A percentile compares a stretch with the other conserved stretches of the same genome.
phyloP scores from a whole-genome alignment of 1,140 invertebrate genomes.

The Helicoverpa armigera region DNA sequence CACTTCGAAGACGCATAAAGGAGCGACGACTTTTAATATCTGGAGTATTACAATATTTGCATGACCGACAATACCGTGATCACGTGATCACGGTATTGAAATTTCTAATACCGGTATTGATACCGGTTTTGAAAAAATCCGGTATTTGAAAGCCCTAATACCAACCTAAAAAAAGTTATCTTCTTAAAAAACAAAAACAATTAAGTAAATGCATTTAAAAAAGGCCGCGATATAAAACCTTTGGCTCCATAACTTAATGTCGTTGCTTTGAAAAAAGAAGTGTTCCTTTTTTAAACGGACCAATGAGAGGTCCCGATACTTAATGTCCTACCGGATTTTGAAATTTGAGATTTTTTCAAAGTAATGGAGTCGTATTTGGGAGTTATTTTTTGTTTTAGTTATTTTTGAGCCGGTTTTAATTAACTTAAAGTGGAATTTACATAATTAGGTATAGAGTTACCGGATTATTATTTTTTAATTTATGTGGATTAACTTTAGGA shows the following conservation, averaged over 20 bases:
- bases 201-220: conserved; percentile 56
- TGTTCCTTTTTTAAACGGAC: conserved; percentile 67
- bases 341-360: conserved; percentile 61
- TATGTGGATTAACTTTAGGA: too few species aligned
- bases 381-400: conserved; percentile 19
- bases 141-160: too few species aligned
- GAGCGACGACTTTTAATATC: too few species aligned
- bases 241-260: conserved; percentile 34
- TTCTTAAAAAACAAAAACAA: conserved; percentile 27
- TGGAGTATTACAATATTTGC: too few species aligned
- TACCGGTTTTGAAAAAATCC: too few species aligned
- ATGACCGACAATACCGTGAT: too few species aligned
- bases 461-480: too few species aligned
- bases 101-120: too few species aligned
- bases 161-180: conserved; percentile 20
- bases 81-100: too few species aligned
- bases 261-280: conserved; percentile 58
- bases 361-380: conserved; percentile 30
- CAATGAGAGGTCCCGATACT: conserved; percentile 73
- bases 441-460: background rate
- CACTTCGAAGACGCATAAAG: too few species aligned
- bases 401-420: background rate
- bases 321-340: conserved; percentile 74
- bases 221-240: conserved; percentile 42
- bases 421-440: background rate